phyloP scores from a whole-genome alignment of 2,888 invertebrate genomes.

The Notodonta ziczac region DNA sequence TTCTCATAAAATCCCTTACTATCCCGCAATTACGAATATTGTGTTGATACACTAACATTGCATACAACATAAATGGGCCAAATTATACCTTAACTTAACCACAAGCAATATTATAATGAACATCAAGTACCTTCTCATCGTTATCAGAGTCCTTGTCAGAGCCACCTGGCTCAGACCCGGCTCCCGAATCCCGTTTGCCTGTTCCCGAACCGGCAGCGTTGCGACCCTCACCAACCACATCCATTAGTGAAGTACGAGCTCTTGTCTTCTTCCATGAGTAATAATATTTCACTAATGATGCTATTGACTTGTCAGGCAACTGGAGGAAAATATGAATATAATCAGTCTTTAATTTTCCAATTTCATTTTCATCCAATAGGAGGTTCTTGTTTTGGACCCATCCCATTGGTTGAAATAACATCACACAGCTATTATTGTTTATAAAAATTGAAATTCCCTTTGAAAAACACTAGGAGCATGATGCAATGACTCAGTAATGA shows the following conservation, averaged over 20 bases:
- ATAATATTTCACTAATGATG: conserved; percentile 98
- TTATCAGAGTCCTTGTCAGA: conserved; percentile 94
- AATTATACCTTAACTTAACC: conserved; percentile 40
- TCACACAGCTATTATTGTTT: too few species aligned
- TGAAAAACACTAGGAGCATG: background rate
- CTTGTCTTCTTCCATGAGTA: conserved; percentile 99
- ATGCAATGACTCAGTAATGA: background rate
- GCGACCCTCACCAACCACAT: conserved; percentile 90
- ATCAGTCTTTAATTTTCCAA: too few species aligned
- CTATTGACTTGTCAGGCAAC: conserved; percentile 98
- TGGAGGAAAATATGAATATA: conserved; percentile 59
- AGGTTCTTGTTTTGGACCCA: too few species aligned
- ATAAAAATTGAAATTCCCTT: too few species aligned
- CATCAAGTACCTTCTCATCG: conserved; percentile 92
- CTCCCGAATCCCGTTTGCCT: conserved; percentile 89
- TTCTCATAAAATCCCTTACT: background rate
- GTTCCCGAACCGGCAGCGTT: conserved; percentile 88
- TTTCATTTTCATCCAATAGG: too few species aligned
- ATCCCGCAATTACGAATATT: background rate
- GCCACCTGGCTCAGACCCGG: conserved; percentile 91
- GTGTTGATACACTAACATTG: conserved; percentile 33
- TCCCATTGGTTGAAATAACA: too few species aligned
- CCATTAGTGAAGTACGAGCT: conserved; percentile 96
- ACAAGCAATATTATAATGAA: conserved; percentile 14
- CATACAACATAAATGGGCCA: conserved; percentile 42